These are phyloP conservation scores for Muraenolepis orangiensis DNA, from an alignment of 2,797 vertebrate genomes.

Conservation along the genomic window DNA sequence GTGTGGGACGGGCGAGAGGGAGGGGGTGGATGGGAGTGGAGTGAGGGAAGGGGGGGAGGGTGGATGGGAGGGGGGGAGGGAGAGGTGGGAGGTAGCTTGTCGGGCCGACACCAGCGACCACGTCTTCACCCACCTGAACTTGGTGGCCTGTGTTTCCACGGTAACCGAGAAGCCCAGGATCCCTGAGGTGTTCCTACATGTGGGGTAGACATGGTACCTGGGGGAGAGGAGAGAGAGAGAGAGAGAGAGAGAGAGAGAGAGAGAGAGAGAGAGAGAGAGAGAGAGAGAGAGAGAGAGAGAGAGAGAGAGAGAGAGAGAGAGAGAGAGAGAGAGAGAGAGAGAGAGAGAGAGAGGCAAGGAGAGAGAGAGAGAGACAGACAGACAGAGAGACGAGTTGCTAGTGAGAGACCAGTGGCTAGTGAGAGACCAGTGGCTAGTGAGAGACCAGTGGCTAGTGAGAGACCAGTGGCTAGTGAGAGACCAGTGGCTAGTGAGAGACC, in stretches of 20 bases:
- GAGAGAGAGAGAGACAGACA: too few relatives aligned
- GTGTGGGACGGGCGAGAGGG: not conserved
- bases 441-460: too few relatives aligned
- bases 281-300: not conserved
- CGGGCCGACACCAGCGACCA: too few relatives aligned
- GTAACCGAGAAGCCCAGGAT: conserved; percentile 93
- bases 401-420: too few relatives aligned
- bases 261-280: not conserved
- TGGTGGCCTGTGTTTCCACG: conserved; percentile 93
- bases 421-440: too few relatives aligned
- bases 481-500: too few relatives aligned
- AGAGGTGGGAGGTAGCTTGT: too few relatives aligned
- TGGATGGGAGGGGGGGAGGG: not conserved
- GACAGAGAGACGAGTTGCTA: too few relatives aligned
- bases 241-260: not conserved
- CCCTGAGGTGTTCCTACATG: conserved; percentile 93
- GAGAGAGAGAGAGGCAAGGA: too few relatives aligned
- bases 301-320: too few relatives aligned
- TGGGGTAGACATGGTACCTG: conserved; percentile 93
- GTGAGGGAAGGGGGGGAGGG: not conserved
- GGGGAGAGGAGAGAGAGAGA: not conserved
- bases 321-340: too few relatives aligned
- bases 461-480: too few relatives aligned
- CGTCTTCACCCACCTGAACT: conserved; percentile 85
- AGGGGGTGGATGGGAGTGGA: not conserved